Evolutionary conservation across 2,113 vertebrate genomes (phyloP), one percentile per base, ranked within the genome.

Genomic region (Amia ocellicauda): DNA sequence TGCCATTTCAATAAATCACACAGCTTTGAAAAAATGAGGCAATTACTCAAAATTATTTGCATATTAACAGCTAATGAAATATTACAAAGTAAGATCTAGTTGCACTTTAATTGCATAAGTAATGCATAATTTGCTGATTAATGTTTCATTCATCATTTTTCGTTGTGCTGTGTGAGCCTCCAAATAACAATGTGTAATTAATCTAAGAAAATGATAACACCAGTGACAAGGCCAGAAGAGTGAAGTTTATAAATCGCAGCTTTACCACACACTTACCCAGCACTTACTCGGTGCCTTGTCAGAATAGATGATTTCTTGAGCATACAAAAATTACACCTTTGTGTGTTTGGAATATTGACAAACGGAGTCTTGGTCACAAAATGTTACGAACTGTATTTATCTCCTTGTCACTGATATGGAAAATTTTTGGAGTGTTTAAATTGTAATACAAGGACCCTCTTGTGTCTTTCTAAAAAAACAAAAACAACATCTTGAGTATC

Each of bases 61-160:
- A 95, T 94, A 92, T 92, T 94, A 94, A 91, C 61, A 83, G 69
- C 91, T 92, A 94, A 94, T 93, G 88, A 89, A 93, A 84, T 93
- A 94, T 93, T 92, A 90, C 89, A 91, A 91, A 90, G 87, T 91
- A 84, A 94, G 92, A 94, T 93, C 93, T 92, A 89, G 89, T 93
- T 89, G 86, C 92, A 92, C 91, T 90, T 93, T 93, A 93, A 93
- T 94, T 95, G 93, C 86, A 88, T 92, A 93, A 90, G 93, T 89
- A 91, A 94, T 93, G 94, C 92, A 91, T 92, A 93, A 96, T 97
- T 97, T 96, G 89, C 92, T 93, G 94, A 95, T 97, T 94, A 98
- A 98, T 98, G 93, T 93, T 85, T 95, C 90, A 89, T 93, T 82
- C 80, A 86, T 84, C 83, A 76, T 86, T 85, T 81, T 84, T 68